Base-by-base conservation (phyloP, 2,888 invertebrate genomes). In the Formica aserva region DNA sequence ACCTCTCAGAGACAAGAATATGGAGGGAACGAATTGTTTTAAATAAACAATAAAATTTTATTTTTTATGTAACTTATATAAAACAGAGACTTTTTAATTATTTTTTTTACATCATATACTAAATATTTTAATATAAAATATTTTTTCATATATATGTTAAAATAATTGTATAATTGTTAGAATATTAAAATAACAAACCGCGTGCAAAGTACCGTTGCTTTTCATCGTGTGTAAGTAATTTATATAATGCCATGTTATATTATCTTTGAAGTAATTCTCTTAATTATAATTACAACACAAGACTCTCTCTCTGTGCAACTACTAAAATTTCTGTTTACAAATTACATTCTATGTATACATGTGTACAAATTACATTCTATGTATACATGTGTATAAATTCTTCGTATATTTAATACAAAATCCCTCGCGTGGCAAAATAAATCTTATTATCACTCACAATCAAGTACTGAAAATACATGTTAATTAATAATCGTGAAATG, bases 401-500 rank as follows among this genome's bases (percentile, higher is more conserved):
- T 26, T 38, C 0, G 1, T 65, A 48, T 15, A 76, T 13, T 45
- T 11, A 65, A 38, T 9, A 26, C 11, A 32, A 52, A 41, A 3
- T 69, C 13, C 26, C 29, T 15, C n/a, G 26, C 22, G 9, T 32
- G 8, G 1, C 26, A 13, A 60, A 60, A 35, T 62, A 48, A 35
- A 22, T 26, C 5, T 2, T 38, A 38, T 6, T 60, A 26, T 26
- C n/a, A 6, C 8, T 32, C 1, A 29, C 9, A 18, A 18, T 26
- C 18, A 13, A 45, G 11, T 8, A 13, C 26, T 67, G 45, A 80
- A 72, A 72, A 62, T 45, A 48, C 32, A 60, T 8, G 3, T 11
- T 62, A 60, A 80, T 80, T 80, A 80, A 78, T 78, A 78, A 71
- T 22, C 11, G 60, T 78, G 35, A 78, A 71, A 60, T 60, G 18